Percentiles rank a stretch among this genome's conserved stretches.
Conservation (phyloP, 2,888 invertebrate species). For the Cerastis rubricosa region DNA sequence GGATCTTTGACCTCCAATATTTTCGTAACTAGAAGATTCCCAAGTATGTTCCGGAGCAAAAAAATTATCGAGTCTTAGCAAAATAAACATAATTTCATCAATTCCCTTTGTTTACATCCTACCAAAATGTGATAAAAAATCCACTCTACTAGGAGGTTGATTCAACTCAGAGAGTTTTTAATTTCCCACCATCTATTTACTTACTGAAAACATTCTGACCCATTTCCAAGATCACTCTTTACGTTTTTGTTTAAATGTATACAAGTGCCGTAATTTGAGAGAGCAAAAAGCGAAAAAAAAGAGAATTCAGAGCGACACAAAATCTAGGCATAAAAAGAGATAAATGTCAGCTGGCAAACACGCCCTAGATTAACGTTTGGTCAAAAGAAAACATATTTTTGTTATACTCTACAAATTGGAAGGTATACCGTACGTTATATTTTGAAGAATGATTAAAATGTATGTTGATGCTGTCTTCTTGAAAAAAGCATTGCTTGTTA, state of each 20-base stretch:
- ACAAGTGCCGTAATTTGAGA: constrained; percentile 48
- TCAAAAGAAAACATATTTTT: constrained; percentile 46
- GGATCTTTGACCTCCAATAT: no score
- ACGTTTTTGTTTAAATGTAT: constrained; percentile 55
- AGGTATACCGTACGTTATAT: constrained; percentile 1
- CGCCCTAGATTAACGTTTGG: constrained; percentile 41
- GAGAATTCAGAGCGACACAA: constrained; percentile 34
- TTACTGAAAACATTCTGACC: constrained; percentile 44
- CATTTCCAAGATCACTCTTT: constrained; percentile 44
- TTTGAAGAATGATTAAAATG: constrained; percentile 21
- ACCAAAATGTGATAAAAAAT: constrained; percentile 24
- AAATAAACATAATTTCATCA: no score
- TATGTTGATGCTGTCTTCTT: not conserved
- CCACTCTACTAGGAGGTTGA: constrained; percentile 17
- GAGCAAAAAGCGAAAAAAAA: constrained; percentile 35
- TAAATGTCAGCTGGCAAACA: constrained; percentile 36
- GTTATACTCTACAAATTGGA: constrained; percentile 10
- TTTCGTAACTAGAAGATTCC: no score
- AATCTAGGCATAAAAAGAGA: constrained; percentile 41
- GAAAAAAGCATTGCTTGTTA: not conserved
- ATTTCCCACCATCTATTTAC: constrained; percentile 36
- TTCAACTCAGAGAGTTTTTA: constrained; percentile 12
- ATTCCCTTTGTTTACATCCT: not conserved
- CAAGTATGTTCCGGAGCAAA: no score
- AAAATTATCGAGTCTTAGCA: no score